A percentile compares a stretch with the other conserved stretches of the same genome.
These are phyloP conservation scores for Oxyura jamaicensis DNA, from an alignment of 2,113 vertebrate genomes.

Conservation along the genomic window DNA sequence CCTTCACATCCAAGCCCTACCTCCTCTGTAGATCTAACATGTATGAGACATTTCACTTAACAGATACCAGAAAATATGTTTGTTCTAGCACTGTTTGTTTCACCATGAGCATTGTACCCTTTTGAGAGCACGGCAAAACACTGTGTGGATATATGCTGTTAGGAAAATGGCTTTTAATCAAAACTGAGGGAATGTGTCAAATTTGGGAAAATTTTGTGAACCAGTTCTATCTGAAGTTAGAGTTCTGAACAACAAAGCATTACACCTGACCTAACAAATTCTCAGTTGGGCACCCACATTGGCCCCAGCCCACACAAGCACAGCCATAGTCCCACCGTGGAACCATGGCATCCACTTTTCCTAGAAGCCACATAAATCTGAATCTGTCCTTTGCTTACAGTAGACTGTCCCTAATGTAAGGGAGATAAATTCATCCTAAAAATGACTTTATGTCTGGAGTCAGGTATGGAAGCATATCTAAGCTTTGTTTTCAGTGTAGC, in stretches of 20 bases:
- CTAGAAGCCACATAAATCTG: neutral
- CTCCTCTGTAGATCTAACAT: neutral
- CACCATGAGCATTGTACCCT: neutral
- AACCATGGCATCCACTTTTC: neutral
- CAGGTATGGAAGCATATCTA: neutral
- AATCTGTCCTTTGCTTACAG: neutral
- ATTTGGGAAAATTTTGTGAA: neutral
- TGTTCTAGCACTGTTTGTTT: neutral
- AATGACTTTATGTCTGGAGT: neutral
- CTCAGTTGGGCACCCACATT: neutral
- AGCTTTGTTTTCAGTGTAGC: neutral
- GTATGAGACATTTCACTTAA: neutral
- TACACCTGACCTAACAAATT: neutral
- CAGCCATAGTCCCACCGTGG: neutral
- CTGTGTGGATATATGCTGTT: neutral
- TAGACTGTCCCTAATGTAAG: neutral
- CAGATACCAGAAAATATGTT: neutral
- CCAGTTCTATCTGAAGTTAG: neutral
- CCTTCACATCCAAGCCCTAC: neutral
- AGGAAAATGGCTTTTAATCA: constrained; percentile 20
- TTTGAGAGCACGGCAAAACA: neutral
- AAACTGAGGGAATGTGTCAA: neutral
- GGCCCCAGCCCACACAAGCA: neutral
- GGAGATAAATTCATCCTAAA: neutral
- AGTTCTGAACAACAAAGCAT: neutral